Evolutionary conservation across 2,113 vertebrate genomes (phyloP), one percentile per base, ranked within the genome.

Genomic region (Entelurus aequoreus): DNA sequence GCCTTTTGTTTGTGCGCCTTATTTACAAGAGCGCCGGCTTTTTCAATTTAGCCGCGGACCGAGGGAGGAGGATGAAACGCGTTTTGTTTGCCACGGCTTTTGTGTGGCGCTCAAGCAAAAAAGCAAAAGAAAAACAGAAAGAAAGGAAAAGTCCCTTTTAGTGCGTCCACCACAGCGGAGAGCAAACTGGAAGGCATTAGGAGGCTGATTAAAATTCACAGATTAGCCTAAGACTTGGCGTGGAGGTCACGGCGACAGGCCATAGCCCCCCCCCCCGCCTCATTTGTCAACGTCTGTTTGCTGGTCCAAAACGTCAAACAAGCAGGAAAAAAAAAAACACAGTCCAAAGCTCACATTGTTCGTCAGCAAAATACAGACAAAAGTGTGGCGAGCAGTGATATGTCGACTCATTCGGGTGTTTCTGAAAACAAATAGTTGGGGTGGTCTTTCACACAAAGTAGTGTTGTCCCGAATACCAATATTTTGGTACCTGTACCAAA

Each of bases 141-240:
- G 4, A 4, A 28, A 28, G 3, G 4, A 28, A 28, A 78, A 75
- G 40, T 11, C 54, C 66, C 62, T 71, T 74, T 77, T 75, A 76
- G 65, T 71, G 53, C 65, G 66, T 80, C 67, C 60, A 64, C 81
- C 72, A 71, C 44, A 38, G 35, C 48, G 74, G 65, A 66, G 73
- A 69, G 60, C 76, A 59, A 67, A 76, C 67, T 28, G 57, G 61
- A 85, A 79, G 62, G 71, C 16, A 37, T 57, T 63, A 49, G 77
- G 74, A 77, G 28, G 76, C 75, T 80, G 74, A 85, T 85, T 83
- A 77, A 86, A 82, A 84, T 80, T 78, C 77, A 68, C 69, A 70
- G 57, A 80, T 82, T 80, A 82, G 75, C 74, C 71, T 56, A 69
- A 59, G 77, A 63, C 81, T 46, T 49, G 66, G 75, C 64, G 63